Percentiles rank a stretch among this genome's conserved stretches.
Evolutionary conservation across 2,113 vertebrate species (phyloP).

Genomic region (Festucalex cinctus): DNA sequence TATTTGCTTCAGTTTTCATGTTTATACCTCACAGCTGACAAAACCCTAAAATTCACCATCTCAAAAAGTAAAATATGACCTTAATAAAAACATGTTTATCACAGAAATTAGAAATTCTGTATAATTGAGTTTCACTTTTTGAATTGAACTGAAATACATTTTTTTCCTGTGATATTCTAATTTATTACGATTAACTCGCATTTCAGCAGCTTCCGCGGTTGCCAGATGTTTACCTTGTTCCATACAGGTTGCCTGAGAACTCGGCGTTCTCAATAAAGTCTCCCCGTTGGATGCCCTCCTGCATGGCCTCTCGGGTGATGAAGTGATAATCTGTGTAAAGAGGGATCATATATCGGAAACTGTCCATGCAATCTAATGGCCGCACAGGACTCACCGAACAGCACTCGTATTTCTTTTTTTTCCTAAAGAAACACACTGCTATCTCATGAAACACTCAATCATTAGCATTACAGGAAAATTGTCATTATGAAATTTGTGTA

Average conservation of each 20-base stretch:
- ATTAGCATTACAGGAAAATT: constrained; percentile 30
- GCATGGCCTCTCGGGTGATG: constrained; percentile 85
- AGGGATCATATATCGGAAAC: constrained; percentile 6
- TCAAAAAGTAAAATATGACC: too few relatives aligned
- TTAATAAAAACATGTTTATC: too few relatives aligned
- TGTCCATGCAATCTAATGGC: not conserved
- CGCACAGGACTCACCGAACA: not conserved
- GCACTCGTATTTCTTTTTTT: not conserved
- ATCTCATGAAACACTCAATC: constrained; percentile 21
- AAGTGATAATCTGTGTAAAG: constrained; percentile 87
- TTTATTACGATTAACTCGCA: not conserved
- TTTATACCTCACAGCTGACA: too few relatives aligned
- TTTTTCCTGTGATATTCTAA: not conserved
- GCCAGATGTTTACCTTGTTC: constrained; percentile 81
- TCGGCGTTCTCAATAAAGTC: constrained; percentile 89
- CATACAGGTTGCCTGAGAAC: constrained; percentile 93
- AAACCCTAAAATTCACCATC: too few relatives aligned
- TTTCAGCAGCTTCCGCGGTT: not conserved
- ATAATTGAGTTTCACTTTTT: not conserved
- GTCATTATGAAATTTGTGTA: too few relatives aligned
- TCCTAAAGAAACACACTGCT: constrained; percentile 20
- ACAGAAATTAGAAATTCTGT: not conserved
- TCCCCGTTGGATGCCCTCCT: constrained; percentile 78
- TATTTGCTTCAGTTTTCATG: too few relatives aligned
- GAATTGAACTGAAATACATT: not conserved